Percentiles rank a stretch among this genome's conserved stretches.
These are phyloP conservation scores for Tipula helvola DNA, from an alignment of 2,888 invertebrate species.

Conservation along the genomic window DNA sequence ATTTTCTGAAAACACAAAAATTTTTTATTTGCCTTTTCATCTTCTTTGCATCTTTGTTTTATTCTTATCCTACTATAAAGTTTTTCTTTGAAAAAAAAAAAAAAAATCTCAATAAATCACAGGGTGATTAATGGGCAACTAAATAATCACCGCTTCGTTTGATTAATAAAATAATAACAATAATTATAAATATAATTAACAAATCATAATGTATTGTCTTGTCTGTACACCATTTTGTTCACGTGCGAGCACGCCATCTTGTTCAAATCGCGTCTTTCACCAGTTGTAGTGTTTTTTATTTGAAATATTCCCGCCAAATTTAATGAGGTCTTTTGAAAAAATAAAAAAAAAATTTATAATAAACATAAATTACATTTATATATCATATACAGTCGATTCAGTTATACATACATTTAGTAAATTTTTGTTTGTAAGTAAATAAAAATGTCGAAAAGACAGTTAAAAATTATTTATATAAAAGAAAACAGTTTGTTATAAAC, in stretches of 20 bases:
- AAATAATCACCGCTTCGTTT: not conserved
- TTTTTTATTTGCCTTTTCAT: not conserved
- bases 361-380: not conserved
- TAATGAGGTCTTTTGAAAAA: not conserved
- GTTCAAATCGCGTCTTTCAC: not conserved
- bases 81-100: not conserved
- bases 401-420: not conserved
- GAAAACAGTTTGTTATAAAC: conserved; percentile 10
- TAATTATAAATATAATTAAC: not conserved
- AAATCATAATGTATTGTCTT: not conserved
- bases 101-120: not conserved
- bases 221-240: not conserved
- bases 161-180: not conserved
- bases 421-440: not conserved
- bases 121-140: not conserved
- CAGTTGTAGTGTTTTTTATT: not conserved
- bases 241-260: not conserved
- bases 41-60: not conserved
- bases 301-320: not conserved
- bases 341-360: not conserved
- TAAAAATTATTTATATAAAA: not conserved
- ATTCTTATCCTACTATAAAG: not conserved
- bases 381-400: not conserved
- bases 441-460: conserved; percentile 7
- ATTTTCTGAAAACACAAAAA: not conserved